Conservation (phyloP, 2,888 invertebrate species). For the Blera fallax region DNA sequence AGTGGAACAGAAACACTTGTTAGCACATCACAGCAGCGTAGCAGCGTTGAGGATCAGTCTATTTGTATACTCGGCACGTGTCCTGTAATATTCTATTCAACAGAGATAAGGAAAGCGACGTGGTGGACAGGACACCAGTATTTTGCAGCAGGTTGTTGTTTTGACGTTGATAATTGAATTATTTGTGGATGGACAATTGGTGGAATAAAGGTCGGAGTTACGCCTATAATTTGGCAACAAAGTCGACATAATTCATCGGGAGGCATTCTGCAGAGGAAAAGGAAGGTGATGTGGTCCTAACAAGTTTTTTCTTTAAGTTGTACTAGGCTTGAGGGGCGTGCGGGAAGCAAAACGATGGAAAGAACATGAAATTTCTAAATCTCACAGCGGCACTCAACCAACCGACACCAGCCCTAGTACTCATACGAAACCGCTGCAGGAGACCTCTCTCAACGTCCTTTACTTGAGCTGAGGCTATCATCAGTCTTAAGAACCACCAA, state of each 20-base stretch:
- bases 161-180: slow-evolving; percentile 40
- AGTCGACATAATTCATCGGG: neutral
- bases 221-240: neutral
- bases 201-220: neutral
- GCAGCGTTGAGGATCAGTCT: slow-evolving; percentile 8
- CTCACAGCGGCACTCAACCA: too few relatives aligned
- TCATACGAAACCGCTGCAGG: too few relatives aligned
- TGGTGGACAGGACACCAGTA: neutral
- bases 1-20: slow-evolving; percentile 55
- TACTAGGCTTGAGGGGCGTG: too few relatives aligned
- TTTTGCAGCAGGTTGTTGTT: slow-evolving; percentile 32
- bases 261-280: neutral
- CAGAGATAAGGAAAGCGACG: neutral
- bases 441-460: too few relatives aligned
- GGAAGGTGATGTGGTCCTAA: too few relatives aligned
- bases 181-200: slow-evolving; percentile 12
- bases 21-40: slow-evolving; percentile 13
- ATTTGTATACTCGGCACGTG: slow-evolving; percentile 44
- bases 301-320: too few relatives aligned
- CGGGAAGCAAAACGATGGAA: too few relatives aligned
- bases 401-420: too few relatives aligned
- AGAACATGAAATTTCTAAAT: too few relatives aligned
- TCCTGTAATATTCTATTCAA: neutral
- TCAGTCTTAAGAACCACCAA: too few relatives aligned
- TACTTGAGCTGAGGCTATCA: too few relatives aligned